Conservation (phyloP, 2,888 invertebrate species). For the Acanthopleura granulata region DNA sequence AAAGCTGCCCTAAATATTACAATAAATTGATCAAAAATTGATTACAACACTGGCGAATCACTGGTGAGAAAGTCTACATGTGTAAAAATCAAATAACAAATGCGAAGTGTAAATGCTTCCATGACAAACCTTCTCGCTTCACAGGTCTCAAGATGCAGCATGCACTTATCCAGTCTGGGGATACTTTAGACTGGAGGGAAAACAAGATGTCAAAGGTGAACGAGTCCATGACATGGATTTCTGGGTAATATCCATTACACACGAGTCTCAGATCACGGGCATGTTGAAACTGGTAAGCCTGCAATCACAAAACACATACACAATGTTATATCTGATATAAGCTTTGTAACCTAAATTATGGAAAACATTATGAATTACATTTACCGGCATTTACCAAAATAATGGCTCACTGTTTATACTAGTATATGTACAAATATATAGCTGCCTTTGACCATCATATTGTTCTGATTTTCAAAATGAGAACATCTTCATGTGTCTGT, state of each 20-base stretch:
- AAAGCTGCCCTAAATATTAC: not conserved
- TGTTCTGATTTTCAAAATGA: too few species aligned
- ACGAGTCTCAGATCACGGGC: constrained; percentile 84
- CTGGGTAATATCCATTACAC: constrained; percentile 98
- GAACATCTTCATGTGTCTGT: too few species aligned
- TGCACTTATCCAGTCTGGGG: constrained; percentile 98
- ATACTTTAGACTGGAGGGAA: constrained; percentile 92
- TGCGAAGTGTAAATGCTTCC: not conserved
- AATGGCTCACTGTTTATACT: too few species aligned
- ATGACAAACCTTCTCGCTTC: constrained; percentile 75
- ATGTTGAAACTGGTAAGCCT: constrained; percentile 86
- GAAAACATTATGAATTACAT: too few species aligned
- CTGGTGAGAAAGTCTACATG: too few species aligned
- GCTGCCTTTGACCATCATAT: too few species aligned
- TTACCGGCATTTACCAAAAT: too few species aligned
- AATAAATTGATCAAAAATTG: not conserved
- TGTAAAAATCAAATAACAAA: not conserved
- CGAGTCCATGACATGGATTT: constrained; percentile 96
- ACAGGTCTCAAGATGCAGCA: constrained; percentile 84
- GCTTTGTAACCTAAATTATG: too few species aligned
- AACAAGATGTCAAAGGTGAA: constrained; percentile 93
- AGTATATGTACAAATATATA: too few species aligned
- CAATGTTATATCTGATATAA: too few species aligned
- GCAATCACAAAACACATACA: constrained; percentile 24
- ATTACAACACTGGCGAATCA: too few species aligned